Evolutionary conservation across 53 echinoderm and acorn worm species (phyloP).

Genomic region (Pentamera pediparva): DNA sequence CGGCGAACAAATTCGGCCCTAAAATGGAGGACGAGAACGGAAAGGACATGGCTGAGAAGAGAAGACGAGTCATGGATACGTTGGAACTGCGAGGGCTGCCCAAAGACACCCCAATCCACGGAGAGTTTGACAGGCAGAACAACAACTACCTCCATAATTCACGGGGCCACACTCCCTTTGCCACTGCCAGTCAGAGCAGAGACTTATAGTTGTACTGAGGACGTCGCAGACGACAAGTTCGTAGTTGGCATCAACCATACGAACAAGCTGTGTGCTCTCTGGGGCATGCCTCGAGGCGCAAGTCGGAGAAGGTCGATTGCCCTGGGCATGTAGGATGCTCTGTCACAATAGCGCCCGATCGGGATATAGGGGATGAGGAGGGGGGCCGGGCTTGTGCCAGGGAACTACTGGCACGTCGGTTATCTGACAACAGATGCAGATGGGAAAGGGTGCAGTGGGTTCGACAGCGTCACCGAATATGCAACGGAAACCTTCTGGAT

Average conservation of each 20-base stretch:
- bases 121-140: slow-evolving; percentile 33
- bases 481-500: too few relatives aligned
- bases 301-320: not conserved
- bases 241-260: slow-evolving; percentile 27
- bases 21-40: not conserved
- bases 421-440: slow-evolving; percentile 18
- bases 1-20: not conserved
- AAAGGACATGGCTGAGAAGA: slow-evolving; percentile 1
- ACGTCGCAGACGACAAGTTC: slow-evolving; percentile 20
- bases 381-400: slow-evolving; percentile 23
- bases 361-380: slow-evolving; percentile 1
- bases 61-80: slow-evolving; percentile 24
- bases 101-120: slow-evolving; percentile 10
- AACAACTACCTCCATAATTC: slow-evolving; percentile 20
- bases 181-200: slow-evolving; percentile 37
- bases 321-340: slow-evolving; percentile 8
- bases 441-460: slow-evolving; percentile 5
- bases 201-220: slow-evolving; percentile 24
- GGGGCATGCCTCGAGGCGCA: not conserved
- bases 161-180: slow-evolving; percentile 34
- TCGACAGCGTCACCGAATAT: too few relatives aligned
- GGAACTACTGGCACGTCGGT: not conserved
- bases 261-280: slow-evolving; percentile 38
- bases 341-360: not conserved
- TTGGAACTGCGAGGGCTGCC: slow-evolving; percentile 3